Conservation (phyloP, 2,113 vertebrate species). For the Tenrec ecaudatus region DNA sequence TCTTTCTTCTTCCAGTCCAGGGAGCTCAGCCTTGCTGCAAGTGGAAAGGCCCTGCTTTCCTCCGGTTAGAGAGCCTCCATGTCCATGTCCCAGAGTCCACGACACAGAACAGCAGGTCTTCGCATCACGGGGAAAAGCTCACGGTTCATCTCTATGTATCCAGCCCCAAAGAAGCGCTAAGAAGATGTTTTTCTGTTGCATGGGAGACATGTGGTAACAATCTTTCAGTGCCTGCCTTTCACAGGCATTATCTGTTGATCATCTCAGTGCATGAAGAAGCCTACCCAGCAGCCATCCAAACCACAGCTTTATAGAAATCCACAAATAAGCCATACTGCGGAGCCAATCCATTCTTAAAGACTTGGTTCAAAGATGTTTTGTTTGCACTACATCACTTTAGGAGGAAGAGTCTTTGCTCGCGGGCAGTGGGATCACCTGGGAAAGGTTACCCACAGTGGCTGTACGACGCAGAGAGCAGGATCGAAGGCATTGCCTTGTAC, state of each 20-base stretch:
- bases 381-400: no score
- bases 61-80: background rate
- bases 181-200: slow-evolving; percentile 11
- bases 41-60: slow-evolving; percentile 46
- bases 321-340: background rate
- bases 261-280: background rate
- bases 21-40: slow-evolving; percentile 20
- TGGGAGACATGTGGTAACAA: background rate
- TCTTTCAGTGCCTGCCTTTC: slow-evolving; percentile 20
- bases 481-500: no score
- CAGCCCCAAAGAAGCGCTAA: background rate
- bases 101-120: background rate
- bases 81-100: background rate
- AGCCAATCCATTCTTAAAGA: slow-evolving; percentile 32
- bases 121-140: background rate
- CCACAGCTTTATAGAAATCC: background rate
- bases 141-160: background rate
- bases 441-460: no score
- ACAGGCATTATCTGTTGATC: background rate
- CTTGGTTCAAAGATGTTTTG: background rate
- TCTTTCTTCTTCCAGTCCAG: background rate
- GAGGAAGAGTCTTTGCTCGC: no score
- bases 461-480: no score
- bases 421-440: no score
- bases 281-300: background rate